phyloP scores from a whole-genome alignment of 2,797 vertebrate species.

The Lates japonicus region DNA sequence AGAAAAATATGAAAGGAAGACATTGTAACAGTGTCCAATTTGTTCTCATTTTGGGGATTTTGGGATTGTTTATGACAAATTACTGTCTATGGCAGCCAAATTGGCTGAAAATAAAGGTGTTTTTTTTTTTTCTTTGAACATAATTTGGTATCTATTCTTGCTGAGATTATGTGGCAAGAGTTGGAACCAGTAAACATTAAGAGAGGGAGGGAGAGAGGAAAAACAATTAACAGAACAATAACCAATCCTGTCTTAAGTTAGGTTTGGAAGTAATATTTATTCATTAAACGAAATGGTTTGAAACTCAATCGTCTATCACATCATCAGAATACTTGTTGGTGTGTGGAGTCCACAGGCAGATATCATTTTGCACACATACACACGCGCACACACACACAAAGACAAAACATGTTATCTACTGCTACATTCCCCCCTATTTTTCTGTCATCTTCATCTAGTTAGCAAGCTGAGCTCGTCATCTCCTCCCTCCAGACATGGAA shows the following conservation, averaged over 20 bases:
- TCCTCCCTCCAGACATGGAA: constrained; percentile 51
- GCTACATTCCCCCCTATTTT: constrained; percentile 21
- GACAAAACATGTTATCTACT: background rate
- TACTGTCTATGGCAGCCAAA: background rate
- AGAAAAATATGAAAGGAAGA: background rate
- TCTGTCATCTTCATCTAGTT: constrained; percentile 53
- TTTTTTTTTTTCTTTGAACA: background rate
- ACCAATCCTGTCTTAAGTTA: background rate
- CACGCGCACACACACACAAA: background rate
- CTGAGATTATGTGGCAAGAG: background rate
- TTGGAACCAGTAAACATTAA: background rate
- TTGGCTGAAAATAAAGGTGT: background rate
- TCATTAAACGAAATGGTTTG: background rate
- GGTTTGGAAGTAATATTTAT: constrained; percentile 1
- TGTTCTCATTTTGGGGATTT: background rate
- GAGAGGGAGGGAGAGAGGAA: background rate
- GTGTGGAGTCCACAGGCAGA: constrained; percentile 1
- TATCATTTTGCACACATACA: background rate
- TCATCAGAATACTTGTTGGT: background rate
- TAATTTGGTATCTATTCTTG: background rate
- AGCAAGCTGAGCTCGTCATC: constrained; percentile 40
- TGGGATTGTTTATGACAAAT: constrained; percentile 10
- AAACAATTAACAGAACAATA: background rate
- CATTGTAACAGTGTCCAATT: background rate
- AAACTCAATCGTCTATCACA: constrained; percentile 15